phyloP scores from a whole-genome alignment of 2,797 vertebrate species.

The Sebastiscus tertius region DNA sequence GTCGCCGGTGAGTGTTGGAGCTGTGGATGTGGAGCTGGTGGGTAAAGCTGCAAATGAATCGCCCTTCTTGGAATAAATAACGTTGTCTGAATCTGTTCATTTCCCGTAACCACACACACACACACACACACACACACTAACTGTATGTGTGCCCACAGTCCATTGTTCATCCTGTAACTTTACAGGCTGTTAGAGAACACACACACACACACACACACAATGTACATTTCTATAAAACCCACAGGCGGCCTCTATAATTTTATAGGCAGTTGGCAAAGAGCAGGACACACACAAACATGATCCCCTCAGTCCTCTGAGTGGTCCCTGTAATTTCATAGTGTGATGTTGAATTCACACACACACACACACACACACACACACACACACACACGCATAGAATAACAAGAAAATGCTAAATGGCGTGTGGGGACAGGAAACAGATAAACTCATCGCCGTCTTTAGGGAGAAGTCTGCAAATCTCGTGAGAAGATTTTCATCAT shows the following conservation, averaged over 20 bases:
- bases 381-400: background rate
- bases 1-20: too few species aligned
- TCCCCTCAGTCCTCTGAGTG: background rate
- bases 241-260: conserved; percentile 44
- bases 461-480: too few species aligned
- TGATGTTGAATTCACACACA: conserved; percentile 6
- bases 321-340: conserved; percentile 44
- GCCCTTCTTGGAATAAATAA: background rate
- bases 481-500: too few species aligned
- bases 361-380: conserved; percentile 5
- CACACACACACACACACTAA: background rate
- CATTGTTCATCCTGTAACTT: conserved; percentile 32
- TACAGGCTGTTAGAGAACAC: conserved; percentile 39
- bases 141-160: background rate
- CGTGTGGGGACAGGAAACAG: too few species aligned
- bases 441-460: too few species aligned
- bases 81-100: background rate
- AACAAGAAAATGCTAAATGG: too few species aligned
- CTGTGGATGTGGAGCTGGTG: too few species aligned
- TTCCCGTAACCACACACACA: background rate
- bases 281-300: conserved; percentile 23
- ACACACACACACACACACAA: conserved; percentile 16
- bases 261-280: conserved; percentile 23
- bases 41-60: background rate
- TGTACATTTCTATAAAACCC: conserved; percentile 34